phyloP scores from a whole-genome alignment of 2,888 invertebrate genomes.

The Rotaria socialis region DNA sequence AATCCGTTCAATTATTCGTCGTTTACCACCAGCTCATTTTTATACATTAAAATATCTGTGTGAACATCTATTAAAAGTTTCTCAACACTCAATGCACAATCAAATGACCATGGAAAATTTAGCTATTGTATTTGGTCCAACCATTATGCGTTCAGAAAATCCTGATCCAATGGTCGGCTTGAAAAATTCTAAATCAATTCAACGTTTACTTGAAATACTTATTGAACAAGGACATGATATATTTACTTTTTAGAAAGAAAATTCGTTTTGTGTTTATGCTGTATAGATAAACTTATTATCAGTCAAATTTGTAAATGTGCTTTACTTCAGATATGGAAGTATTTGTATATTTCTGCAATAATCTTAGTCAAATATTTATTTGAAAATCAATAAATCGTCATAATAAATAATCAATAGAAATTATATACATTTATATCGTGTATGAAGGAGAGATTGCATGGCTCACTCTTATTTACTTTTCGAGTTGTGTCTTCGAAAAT shows the following conservation, averaged over 20 bases:
- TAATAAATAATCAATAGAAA: no score
- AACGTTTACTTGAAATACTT: neutral
- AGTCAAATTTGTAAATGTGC: no score
- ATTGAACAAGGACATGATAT: neutral
- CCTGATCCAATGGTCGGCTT: conserved; percentile 53
- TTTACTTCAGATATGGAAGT: no score
- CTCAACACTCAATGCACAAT: conserved; percentile 72
- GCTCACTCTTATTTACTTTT: no score
- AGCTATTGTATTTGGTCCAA: conserved; percentile 87
- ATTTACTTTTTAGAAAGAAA: neutral
- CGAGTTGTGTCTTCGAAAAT: no score
- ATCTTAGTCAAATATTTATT: no score
- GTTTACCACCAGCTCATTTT: conserved; percentile 76
- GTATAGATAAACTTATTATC: no score
- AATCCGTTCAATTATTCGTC: conserved; percentile 51
- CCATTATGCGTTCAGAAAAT: conserved; percentile 68
- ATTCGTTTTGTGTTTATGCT: no score
- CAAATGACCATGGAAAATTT: conserved; percentile 89
- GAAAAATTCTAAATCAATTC: conserved; percentile 38
- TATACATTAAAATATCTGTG: conserved; percentile 79
- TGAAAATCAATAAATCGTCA: no score
- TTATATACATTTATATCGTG: no score
- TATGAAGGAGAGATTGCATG: no score
- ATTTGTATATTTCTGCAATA: no score
- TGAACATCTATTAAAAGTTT: conserved; percentile 74